These are phyloP conservation scores for Bovichtus variegatus DNA, from an alignment of 2,797 vertebrate species.

Conservation along the genomic window DNA sequence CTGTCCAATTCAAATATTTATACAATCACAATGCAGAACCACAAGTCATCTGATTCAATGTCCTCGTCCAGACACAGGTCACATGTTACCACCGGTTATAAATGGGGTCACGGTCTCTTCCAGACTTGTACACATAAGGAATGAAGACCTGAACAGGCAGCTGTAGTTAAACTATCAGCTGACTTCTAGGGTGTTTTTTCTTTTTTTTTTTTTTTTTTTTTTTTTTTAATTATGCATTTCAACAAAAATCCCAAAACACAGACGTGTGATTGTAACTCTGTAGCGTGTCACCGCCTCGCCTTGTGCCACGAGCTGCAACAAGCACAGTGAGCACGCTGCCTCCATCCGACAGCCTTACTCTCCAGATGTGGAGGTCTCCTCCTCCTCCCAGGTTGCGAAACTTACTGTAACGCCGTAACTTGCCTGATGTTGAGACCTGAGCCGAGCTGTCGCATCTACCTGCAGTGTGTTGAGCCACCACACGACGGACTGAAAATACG, in stretches of 20 bases:
- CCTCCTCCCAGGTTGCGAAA: not conserved
- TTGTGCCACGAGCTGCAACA: conserved; percentile 52
- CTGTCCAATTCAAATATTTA: not conserved
- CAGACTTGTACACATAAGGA: not conserved
- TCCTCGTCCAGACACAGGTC: not conserved
- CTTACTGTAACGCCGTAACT: conserved; percentile 26
- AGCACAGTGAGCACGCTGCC: conserved; percentile 35
- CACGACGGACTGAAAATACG: conserved; percentile 2
- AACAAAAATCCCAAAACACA: conserved; percentile 36
- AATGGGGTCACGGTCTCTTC: not conserved
- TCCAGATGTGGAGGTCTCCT: conserved; percentile 30
- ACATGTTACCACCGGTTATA: conserved; percentile 6
- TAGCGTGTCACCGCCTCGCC: conserved; percentile 64
- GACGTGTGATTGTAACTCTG: conserved; percentile 77
- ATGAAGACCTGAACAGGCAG: conserved; percentile 28
- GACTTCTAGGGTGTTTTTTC: not conserved
- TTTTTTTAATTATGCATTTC: conserved; percentile 13
- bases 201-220: not conserved
- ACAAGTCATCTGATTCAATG: not conserved
- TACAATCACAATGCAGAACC: not conserved
- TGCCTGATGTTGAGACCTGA: conserved; percentile 24
- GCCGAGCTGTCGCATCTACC: conserved; percentile 1
- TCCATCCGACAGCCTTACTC: conserved; percentile 60
- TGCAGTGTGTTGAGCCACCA: conserved; percentile 34
- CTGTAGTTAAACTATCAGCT: conserved; percentile 39